Evolutionary conservation across 2,888 invertebrate genomes (phyloP), one percentile per base, ranked within the genome.

Genomic region (Cephus pygmeus): DNA sequence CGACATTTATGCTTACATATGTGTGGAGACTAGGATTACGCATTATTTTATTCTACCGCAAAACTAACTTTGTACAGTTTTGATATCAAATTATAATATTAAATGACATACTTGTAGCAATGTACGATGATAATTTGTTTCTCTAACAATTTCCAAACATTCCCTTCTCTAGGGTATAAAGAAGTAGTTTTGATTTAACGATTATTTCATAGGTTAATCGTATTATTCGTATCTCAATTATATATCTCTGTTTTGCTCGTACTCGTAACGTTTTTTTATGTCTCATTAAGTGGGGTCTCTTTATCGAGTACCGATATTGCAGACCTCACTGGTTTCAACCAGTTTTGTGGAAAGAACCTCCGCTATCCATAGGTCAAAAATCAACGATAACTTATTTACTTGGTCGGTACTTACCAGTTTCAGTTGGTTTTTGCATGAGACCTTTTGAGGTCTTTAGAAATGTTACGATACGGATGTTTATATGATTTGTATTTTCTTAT

Each of bases 381-480:
- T 79, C 79, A 76, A 40, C 30, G 83, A 82, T 82, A 82, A 80
- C 35, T 68, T 75, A 73, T 81, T 83, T 81, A 76, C 75, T 75
- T 75, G 68, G 15, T 75, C 23, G 15, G 56, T 12, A n/a, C 4
- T 35, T 80, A 77, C 84, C 80, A 77, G 84, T 82, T 83, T 12
- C 9, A 78, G 71, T 73, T 77, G 31, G 82, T 78, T 80, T 80
- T 71, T 69, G 30, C 56, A 56, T 56, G 56, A 23, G 34, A 71
- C 34, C 34, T 33, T 34, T 33, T 15, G 31, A 31, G 30, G 31
- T 34, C 34, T n/a, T 15, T 11, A 23, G 71, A 71, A 68, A 77
- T 69, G 40, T 74, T 69, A 36, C 77, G 74, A 15, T 56, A 15
- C 23, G 0, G 2, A 56, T 56, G 23, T 15, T 9, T 40, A 4